A percentile compares a stretch with the other conserved stretches of the same genome.
These are phyloP conservation scores for Dolichotis patagonum DNA, from an alignment of 2,113 vertebrate species.

Conservation along the genomic window DNA sequence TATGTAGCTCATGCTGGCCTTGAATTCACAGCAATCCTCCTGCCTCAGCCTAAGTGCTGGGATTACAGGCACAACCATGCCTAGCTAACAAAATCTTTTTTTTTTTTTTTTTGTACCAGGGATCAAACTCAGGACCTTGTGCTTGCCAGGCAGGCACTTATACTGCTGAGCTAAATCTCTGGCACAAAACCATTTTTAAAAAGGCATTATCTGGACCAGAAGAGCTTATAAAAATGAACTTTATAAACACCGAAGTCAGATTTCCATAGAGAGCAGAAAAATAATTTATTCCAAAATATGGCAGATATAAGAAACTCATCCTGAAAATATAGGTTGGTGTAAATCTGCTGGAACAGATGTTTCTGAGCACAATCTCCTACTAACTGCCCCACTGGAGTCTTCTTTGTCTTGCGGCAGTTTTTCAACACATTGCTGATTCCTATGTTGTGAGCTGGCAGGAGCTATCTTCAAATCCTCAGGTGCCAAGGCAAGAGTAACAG, in stretches of 20 bases:
- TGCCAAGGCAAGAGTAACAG: constrained; percentile 4
- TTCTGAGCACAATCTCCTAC: constrained; percentile 19
- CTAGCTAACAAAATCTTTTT: background rate
- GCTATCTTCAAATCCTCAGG: constrained; percentile 13
- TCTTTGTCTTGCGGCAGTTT: background rate
- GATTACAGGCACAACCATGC: background rate
- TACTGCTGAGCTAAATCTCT: no score
- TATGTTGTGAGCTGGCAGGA: constrained; percentile 1
- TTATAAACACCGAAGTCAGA: constrained; percentile 63
- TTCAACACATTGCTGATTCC: background rate
- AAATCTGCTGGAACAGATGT: constrained; percentile 19
- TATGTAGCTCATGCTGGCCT: background rate
- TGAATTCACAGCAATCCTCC: background rate
- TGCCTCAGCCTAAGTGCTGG: background rate
- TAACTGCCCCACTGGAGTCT: background rate
- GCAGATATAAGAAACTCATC: constrained; percentile 80
- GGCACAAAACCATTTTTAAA: background rate
- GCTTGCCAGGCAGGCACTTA: no score
- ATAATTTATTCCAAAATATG: constrained; percentile 85
- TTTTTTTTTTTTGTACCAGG: background rate
- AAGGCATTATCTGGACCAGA: constrained; percentile 47
- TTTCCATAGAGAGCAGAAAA: constrained; percentile 82
- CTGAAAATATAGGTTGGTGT: constrained; percentile 71
- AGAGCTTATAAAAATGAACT: constrained; percentile 61
- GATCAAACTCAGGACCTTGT: no score